Conservation (phyloP, 2,888 invertebrate species). For the Clanis bilineata region DNA sequence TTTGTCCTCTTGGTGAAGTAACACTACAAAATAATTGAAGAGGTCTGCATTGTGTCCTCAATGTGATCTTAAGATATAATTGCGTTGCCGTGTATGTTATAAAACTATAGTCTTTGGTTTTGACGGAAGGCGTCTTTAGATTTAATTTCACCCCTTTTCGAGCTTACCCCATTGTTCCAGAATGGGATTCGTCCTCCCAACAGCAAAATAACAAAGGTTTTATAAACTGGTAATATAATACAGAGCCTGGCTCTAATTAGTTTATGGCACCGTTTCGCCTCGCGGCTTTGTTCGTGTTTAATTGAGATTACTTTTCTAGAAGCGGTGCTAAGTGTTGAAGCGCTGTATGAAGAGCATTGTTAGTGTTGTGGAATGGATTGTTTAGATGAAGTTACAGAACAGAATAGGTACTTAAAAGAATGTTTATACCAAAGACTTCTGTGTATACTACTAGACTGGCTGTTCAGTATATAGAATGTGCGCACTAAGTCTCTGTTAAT, state of each 20-base stretch:
- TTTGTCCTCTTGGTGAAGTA: constrained; percentile 3
- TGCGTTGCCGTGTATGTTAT: constrained; percentile 25
- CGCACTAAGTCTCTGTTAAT: no score
- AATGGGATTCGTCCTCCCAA: constrained; percentile 19
- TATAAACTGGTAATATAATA: constrained; percentile 25
- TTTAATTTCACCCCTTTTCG: constrained; percentile 36
- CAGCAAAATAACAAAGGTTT: constrained; percentile 28
- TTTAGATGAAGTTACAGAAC: no score
- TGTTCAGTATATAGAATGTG: no score
- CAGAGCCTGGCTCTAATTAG: constrained; percentile 25
- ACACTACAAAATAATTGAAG: constrained; percentile 31
- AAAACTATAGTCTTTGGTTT: constrained; percentile 36
- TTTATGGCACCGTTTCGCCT: constrained; percentile 18
- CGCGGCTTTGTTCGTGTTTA: constrained; percentile 14
- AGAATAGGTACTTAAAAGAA: no score
- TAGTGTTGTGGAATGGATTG: not conserved
- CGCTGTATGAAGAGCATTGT: no score
- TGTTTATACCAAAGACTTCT: no score
- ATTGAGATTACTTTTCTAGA: constrained; percentile 15
- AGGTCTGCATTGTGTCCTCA: constrained; percentile 27
- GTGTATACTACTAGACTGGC: no score
- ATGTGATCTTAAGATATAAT: constrained; percentile 29
- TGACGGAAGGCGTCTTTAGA: constrained; percentile 31
- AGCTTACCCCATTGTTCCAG: constrained; percentile 37
- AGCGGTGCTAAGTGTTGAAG: not conserved